Percentiles rank a stretch among this genome's conserved stretches.
These are phyloP conservation scores for Atta cephalotes DNA, from an alignment of 1,140 invertebrate genomes.

Conservation along the genomic window DNA sequence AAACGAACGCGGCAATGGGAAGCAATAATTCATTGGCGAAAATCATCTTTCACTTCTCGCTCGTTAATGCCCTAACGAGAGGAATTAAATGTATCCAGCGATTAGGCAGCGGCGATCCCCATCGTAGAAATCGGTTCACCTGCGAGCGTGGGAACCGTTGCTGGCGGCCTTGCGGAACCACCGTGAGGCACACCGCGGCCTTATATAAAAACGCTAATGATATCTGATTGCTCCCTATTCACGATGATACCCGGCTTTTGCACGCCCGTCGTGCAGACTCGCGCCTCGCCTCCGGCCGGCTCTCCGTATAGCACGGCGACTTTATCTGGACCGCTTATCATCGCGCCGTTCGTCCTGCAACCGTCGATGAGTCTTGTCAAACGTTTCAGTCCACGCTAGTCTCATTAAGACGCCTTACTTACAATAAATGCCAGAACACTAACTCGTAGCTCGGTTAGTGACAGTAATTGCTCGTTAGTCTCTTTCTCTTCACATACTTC, in stretches of 20 bases:
- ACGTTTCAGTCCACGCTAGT: constrained; percentile 49
- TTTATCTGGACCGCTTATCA: constrained; percentile 78
- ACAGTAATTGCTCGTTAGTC: constrained; percentile 37
- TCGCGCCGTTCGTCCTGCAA: constrained; percentile 68
- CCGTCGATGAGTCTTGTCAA: constrained; percentile 70
- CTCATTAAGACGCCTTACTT: constrained; percentile 52
- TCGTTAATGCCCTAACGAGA: constrained; percentile 68
- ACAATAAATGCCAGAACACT: constrained; percentile 55
- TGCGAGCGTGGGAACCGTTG: constrained; percentile 71
- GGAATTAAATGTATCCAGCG: constrained; percentile 69
- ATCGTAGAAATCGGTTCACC: constrained; percentile 78
- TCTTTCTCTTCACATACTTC: background rate
- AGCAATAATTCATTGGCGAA: constrained; percentile 61
- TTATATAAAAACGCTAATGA: constrained; percentile 83
- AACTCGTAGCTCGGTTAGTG: constrained; percentile 29
- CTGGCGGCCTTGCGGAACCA: constrained; percentile 78
- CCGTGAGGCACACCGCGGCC: constrained; percentile 67
- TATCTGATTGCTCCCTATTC: constrained; percentile 85
- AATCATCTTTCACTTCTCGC: constrained; percentile 58
- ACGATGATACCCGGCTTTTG: constrained; percentile 81
- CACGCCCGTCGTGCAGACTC: constrained; percentile 74
- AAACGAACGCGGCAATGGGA: constrained; percentile 37
- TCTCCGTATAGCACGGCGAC: constrained; percentile 38
- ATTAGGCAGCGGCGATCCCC: constrained; percentile 55
- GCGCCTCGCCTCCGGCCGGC: constrained; percentile 74